Conservation (phyloP, 2,113 vertebrate genomes). For the Gulo gulo region DNA sequence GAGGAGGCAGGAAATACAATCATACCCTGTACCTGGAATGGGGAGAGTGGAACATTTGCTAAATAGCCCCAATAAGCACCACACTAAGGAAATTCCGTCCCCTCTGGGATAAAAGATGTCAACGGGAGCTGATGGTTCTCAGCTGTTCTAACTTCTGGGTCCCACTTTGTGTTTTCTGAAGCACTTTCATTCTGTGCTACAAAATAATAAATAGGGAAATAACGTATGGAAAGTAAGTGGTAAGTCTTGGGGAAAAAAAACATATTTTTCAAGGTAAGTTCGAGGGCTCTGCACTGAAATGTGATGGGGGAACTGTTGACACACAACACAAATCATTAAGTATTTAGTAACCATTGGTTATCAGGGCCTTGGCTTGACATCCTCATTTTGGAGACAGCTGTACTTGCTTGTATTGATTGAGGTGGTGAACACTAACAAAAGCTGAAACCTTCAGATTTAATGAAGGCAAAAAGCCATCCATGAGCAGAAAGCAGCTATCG, state of each 20-base stretch:
- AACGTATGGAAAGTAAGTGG: not conserved
- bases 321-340: constrained; percentile 70
- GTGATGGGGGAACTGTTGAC: constrained; percentile 15
- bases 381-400: constrained; percentile 75
- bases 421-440: constrained; percentile 73
- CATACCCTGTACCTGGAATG: not conserved
- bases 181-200: not conserved
- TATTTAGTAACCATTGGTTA: constrained; percentile 79
- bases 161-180: not conserved
- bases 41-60: not conserved
- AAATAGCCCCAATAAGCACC: not conserved
- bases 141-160: not conserved
- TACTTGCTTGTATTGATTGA: constrained; percentile 81
- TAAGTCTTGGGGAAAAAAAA: constrained; percentile 61
- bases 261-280: constrained; percentile 19
- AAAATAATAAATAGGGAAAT: not conserved
- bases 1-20: not conserved
- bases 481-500: constrained; percentile 79
- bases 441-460: constrained; percentile 81
- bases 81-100: not conserved
- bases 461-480: constrained; percentile 77
- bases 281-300: constrained; percentile 48
- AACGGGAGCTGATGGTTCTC: not conserved
- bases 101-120: not conserved
- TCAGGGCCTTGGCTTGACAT: constrained; percentile 68